Evolutionary conservation across 2,797 vertebrate species (phyloP).

Genomic region (Bovichtus variegatus): DNA sequence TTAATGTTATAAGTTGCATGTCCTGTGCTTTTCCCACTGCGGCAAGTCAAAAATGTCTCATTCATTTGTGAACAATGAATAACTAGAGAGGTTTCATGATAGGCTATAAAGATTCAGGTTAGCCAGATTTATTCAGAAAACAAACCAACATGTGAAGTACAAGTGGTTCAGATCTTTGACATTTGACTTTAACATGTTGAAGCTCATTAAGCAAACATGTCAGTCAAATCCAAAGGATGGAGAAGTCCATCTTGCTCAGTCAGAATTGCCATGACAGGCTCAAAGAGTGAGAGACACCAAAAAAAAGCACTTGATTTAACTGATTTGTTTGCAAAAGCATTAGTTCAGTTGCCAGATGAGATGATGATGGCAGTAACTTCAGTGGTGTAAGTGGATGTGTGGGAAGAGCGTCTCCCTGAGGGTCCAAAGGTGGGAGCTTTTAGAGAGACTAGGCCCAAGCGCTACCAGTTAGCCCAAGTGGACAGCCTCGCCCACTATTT

Average conservation of each 20-base stretch:
- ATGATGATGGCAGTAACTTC: not conserved
- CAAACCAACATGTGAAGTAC: slow-evolving; percentile 27
- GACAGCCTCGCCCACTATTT: not conserved
- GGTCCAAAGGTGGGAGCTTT: not conserved
- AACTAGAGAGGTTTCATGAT: not conserved
- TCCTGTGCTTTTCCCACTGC: not conserved
- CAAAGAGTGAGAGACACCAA: too few relatives aligned
- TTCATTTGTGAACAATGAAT: not conserved
- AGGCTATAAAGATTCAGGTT: slow-evolving; percentile 9
- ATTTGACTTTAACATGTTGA: not conserved
- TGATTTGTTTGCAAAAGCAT: not conserved
- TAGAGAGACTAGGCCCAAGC: not conserved
- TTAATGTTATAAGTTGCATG: not conserved
- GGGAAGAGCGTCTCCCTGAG: not conserved
- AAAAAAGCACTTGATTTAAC: not conserved
- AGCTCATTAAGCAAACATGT: slow-evolving; percentile 44
- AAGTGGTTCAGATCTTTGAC: slow-evolving; percentile 36
- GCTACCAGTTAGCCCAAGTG: not conserved
- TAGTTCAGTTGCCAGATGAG: not conserved
- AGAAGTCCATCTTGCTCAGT: slow-evolving; percentile 29
- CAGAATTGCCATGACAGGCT: not conserved
- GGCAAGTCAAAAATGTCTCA: slow-evolving; percentile 5
- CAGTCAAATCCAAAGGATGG: slow-evolving; percentile 35
- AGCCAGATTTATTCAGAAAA: slow-evolving; percentile 22
- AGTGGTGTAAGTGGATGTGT: not conserved